Base-by-base conservation (phyloP, 2,113 vertebrate genomes). In the Chionodraco myersi region DNA sequence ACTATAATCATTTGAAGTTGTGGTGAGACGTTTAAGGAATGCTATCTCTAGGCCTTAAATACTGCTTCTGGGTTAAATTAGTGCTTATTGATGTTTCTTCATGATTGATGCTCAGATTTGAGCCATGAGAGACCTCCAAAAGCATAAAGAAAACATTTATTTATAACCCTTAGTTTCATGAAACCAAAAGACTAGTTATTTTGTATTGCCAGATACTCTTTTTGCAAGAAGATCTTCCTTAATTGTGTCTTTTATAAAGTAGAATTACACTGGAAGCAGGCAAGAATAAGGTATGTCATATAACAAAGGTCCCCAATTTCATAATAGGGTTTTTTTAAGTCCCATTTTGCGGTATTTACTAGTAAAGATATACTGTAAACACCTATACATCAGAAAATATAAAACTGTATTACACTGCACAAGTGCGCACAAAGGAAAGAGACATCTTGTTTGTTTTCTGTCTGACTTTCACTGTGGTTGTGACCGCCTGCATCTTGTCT, bases 1-100 rank as follows among this genome's bases (percentile, higher is more conserved):
- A 41, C 36, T 41, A 41, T 41, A 41, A 41, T 41, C 36, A 41
- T 41, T 41, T 41, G 7, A 7, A 41, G 36, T 41, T 41, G 36
- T 26, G 45, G 34, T 67, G 57, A 61, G n/a, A 57, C 6, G 7
- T 73, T 71, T 12, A 23, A 72, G 48, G 41, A 56, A 56, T 26
- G 36, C 16, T 65, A 57, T 84, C 4, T 61, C 12, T 2, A 41
- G 41, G 26, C 11, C 12, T 61, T 79, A 4, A 78, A 73, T 58
- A 60, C 13, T 54, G 47, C 26, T 18, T 45, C 1, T 67, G 49
- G n/a, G 44, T 74, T 69, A 62, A 62, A 69, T 59, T 18, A 23
- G 48, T 21, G 13, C 9, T 18, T 71, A 56, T 65, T 53, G n/a
- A 51, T 59, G 63, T 59, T 59, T 18, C 26, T 47, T 16, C 12